phyloP scores from a whole-genome alignment of 2,113 vertebrate genomes.

The Heterotis niloticus region DNA sequence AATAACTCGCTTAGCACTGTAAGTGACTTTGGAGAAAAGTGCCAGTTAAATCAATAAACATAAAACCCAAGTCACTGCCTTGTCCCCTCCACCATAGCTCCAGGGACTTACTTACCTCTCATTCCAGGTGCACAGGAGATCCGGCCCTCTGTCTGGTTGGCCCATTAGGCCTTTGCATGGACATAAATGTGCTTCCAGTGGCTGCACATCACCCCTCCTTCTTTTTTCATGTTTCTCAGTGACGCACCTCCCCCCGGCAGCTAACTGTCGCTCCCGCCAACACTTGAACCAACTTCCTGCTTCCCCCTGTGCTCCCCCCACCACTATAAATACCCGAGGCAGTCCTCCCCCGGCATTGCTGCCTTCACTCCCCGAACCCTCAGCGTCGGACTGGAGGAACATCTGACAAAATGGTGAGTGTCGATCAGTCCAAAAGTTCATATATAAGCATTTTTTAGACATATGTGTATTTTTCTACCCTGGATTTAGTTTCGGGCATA shows the following conservation, averaged over 20 bases:
- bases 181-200: background rate
- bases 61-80: no score
- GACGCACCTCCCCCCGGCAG: background rate
- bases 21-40: no score
- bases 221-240: background rate
- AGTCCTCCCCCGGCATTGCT: background rate
- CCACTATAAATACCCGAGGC: conserved; percentile 19
- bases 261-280: conserved; percentile 23
- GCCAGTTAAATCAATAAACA: no score
- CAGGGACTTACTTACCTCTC: background rate
- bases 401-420: conserved; percentile 27
- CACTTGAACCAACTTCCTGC: conserved; percentile 15
- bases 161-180: background rate
- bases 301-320: background rate
- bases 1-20: no score
- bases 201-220: background rate
- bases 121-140: background rate
- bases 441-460: background rate
- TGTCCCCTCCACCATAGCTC: no score
- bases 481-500: no score
- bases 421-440: background rate
- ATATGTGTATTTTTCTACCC: no score
- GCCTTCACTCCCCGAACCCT: conserved; percentile 31
- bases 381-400: conserved; percentile 27
- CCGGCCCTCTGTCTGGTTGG: background rate